Conservation (phyloP, 2,113 vertebrate species). For the Verasper variegatus region DNA sequence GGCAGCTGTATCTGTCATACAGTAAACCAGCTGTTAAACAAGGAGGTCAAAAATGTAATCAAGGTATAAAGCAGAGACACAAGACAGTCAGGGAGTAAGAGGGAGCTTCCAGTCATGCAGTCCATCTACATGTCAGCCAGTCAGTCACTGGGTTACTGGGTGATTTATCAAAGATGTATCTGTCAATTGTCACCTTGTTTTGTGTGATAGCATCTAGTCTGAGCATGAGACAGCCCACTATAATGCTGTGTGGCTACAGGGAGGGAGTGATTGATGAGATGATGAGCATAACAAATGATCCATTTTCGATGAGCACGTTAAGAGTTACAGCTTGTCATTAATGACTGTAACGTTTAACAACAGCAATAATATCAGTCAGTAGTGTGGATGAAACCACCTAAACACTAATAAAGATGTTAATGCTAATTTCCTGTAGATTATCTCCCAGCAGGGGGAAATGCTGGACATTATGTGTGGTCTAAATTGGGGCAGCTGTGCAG, state of each 20-base stretch:
- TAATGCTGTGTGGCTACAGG: constrained; percentile 14
- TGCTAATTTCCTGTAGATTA: constrained; percentile 63
- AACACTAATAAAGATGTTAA: constrained; percentile 57
- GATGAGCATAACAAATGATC: constrained; percentile 64
- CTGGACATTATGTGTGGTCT: constrained; percentile 52
- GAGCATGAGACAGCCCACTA: background rate
- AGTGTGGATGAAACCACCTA: constrained; percentile 48
- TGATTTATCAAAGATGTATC: constrained; percentile 48
- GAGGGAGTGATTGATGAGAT: constrained; percentile 58
- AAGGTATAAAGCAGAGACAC: constrained; percentile 26
- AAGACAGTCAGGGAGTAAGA: constrained; percentile 23
- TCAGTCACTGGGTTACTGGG: constrained; percentile 18
- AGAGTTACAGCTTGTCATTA: constrained; percentile 60
- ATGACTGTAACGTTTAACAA: constrained; percentile 69
- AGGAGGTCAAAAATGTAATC: constrained; percentile 15
- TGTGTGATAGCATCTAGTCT: constrained; percentile 15
- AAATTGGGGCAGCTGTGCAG: constrained; percentile 54
- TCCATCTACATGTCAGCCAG: constrained; percentile 2
- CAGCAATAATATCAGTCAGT: constrained; percentile 56
- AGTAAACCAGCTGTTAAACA: constrained; percentile 15
- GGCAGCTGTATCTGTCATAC: background rate
- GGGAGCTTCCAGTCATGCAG: constrained; percentile 9
- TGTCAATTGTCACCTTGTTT: constrained; percentile 9
- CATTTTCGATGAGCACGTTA: constrained; percentile 39
- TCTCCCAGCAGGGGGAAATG: constrained; percentile 57